A percentile compares a stretch with the other conserved stretches of the same genome.
These are phyloP conservation scores for Takifugu rubripes DNA, from an alignment of 2,797 vertebrate genomes.

Conservation along the genomic window DNA sequence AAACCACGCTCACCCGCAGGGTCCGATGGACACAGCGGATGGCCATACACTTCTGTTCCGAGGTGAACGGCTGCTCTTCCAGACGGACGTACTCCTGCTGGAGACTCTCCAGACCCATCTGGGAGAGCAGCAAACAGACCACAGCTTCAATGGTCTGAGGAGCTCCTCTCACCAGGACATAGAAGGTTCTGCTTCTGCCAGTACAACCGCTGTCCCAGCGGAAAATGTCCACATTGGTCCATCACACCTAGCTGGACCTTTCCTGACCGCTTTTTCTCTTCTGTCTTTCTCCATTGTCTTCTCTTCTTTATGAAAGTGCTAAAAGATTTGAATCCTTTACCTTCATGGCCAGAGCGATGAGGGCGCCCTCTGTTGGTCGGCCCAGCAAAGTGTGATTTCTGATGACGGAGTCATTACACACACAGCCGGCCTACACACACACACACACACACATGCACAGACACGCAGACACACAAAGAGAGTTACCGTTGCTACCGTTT, in stretches of 20 bases:
- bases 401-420: slow-evolving; percentile 95
- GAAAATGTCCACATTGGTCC: too few species aligned
- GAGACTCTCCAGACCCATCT: slow-evolving; percentile 91
- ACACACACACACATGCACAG: slow-evolving; percentile 72
- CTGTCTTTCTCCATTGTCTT: too few species aligned
- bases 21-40: slow-evolving; percentile 90
- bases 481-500: background rate
- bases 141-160: background rate
- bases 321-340: slow-evolving; percentile 29
- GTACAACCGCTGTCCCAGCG: too few species aligned
- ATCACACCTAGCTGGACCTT: background rate
- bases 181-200: too few species aligned
- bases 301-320: too few species aligned
- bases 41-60: slow-evolving; percentile 97
- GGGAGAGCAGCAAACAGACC: slow-evolving; percentile 12
- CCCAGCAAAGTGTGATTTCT: slow-evolving; percentile 89
- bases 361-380: slow-evolving; percentile 89
- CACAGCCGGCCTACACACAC: slow-evolving; percentile 80
- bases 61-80: slow-evolving; percentile 92
- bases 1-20: slow-evolving; percentile 61
- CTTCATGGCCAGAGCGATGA: slow-evolving; percentile 78
- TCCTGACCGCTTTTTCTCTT: too few species aligned
- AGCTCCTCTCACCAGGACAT: background rate
- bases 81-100: slow-evolving; percentile 89
- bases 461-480: slow-evolving; percentile 73